Evolutionary conservation across 2,797 vertebrate species (phyloP), one percentile per base, ranked within the genome.

Genomic region (Sciurus carolinensis): DNA sequence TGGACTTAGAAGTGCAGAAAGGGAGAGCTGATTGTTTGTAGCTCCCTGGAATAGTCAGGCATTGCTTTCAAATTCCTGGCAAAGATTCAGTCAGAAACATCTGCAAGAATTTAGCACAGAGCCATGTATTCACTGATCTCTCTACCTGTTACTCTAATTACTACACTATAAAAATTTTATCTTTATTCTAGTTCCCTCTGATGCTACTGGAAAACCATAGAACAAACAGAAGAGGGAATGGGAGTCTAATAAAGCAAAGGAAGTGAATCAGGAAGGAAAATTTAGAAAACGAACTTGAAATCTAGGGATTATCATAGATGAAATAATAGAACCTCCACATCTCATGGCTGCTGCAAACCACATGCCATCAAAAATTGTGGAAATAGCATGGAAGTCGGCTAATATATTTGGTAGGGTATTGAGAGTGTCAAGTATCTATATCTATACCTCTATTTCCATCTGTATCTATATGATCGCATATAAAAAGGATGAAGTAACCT

Each of bases 141-240:
- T 92, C 84, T 97, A 97, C 96, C 96, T 97, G 96, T 93, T 97
- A 85, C 76, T 94, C 94, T 97, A 97, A 97, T 97, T 97, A 95
- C 96, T 93, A 90, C 75, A 94, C 50, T 86, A 94, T 97, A 95
- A 96, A 97, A 96, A 39, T 95, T 96, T 97, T 82, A 97, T 97
- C 93, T 97, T 95, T 96, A 82, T 89, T 92, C 77, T 36, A 64
- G 44, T 36, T 91, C 52, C 83, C 79, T 91, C 76, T 91, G 91
- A 91, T 94, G 69, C 30, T 96, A 64, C 87, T 93, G 77, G 76
- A 77, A 97, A 18, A 95, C 75, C 50, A 66, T 20, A 94, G 62
- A 85, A 33, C 90, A 91, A 95, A 97, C 89, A 90, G 83, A 91
- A 72, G 72, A 85, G 66, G 94, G 10, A 30, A 73, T n/a, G 86